These are phyloP conservation scores for Anthopleura xanthogrammica DNA, from an alignment of 92 coral and sea anemone species.

Conservation along the genomic window DNA sequence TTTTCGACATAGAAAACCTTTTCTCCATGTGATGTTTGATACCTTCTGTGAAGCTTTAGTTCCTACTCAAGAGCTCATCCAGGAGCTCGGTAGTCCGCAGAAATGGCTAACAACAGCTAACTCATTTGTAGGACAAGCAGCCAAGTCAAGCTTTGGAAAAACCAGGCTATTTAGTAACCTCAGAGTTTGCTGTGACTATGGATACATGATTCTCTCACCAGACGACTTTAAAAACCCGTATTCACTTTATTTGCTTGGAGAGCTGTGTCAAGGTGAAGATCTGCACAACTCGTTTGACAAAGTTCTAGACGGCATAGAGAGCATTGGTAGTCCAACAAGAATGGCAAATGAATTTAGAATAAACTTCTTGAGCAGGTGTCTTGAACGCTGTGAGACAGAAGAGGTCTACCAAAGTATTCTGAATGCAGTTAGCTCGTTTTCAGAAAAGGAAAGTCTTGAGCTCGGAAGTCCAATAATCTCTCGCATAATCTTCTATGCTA, in stretches of 20 bases:
- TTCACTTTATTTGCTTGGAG: slow-evolving; percentile 53
- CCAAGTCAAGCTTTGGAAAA: slow-evolving; percentile 42
- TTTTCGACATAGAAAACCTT: background rate
- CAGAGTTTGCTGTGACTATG: slow-evolving; percentile 72
- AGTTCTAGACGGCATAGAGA: slow-evolving; percentile 38
- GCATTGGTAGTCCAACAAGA: slow-evolving; percentile 19
- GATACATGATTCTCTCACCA: slow-evolving; percentile 48
- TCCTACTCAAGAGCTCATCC: slow-evolving; percentile 49
- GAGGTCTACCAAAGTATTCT: slow-evolving; percentile 13
- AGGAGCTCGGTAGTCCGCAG: slow-evolving; percentile 35
- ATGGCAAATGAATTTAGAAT: slow-evolving; percentile 31
- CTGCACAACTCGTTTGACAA: slow-evolving; percentile 53
- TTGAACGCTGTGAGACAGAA: slow-evolving; percentile 23
- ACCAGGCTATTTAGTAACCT: slow-evolving; percentile 52
- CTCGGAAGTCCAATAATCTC: slow-evolving; percentile 51
- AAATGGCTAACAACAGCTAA: slow-evolving; percentile 60
- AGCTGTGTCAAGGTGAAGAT: slow-evolving; percentile 43
- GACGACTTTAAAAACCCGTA: slow-evolving; percentile 27
- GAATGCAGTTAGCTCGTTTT: background rate
- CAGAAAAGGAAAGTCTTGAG: slow-evolving; percentile 14
- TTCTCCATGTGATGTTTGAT: slow-evolving; percentile 39
- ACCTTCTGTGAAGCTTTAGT: slow-evolving; percentile 59
- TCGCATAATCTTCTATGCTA: slow-evolving; percentile 33
- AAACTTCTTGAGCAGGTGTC: slow-evolving; percentile 15
- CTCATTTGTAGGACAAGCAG: slow-evolving; percentile 50